Evolutionary conservation across 2,797 vertebrate genomes (phyloP).

Genomic region (Enteromius radiatus): DNA sequence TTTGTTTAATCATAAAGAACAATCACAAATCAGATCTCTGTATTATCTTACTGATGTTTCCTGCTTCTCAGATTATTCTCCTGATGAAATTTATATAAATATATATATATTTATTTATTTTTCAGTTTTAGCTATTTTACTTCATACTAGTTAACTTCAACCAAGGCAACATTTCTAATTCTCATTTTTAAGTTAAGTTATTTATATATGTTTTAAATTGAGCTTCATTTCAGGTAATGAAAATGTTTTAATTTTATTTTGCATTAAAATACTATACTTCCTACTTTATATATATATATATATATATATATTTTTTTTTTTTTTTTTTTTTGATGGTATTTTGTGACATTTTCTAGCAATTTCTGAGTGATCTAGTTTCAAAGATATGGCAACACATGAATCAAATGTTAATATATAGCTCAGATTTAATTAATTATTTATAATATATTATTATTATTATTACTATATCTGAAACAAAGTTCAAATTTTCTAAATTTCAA

Average conservation of each 20-base stretch:
- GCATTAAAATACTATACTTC: no score
- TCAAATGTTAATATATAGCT: not conserved
- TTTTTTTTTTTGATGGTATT: no score
- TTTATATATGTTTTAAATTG: not conserved
- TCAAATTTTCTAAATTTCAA: not conserved
- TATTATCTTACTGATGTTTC: not conserved
- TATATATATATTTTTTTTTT: no score
- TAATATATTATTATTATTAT: no score
- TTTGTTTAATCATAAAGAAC: not conserved
- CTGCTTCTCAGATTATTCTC: not conserved
- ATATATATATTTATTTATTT: no score
- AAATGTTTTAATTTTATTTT: not conserved
- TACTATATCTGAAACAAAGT: not conserved
- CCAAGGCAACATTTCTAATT: not conserved
- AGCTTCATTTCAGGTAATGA: not conserved
- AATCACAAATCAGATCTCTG: not conserved
- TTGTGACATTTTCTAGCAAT: not conserved
- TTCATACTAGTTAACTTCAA: not conserved
- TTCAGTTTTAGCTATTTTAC: not conserved
- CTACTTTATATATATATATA: no score
- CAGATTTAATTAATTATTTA: no score
- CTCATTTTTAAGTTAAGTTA: not conserved
- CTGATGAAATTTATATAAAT: no score
- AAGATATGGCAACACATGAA: no score
- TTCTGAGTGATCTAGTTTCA: not conserved